Percentiles rank a stretch among this genome's conserved stretches.
Conservation (phyloP, 1,140 invertebrate species). For the Ruditapes philippinarum region DNA sequence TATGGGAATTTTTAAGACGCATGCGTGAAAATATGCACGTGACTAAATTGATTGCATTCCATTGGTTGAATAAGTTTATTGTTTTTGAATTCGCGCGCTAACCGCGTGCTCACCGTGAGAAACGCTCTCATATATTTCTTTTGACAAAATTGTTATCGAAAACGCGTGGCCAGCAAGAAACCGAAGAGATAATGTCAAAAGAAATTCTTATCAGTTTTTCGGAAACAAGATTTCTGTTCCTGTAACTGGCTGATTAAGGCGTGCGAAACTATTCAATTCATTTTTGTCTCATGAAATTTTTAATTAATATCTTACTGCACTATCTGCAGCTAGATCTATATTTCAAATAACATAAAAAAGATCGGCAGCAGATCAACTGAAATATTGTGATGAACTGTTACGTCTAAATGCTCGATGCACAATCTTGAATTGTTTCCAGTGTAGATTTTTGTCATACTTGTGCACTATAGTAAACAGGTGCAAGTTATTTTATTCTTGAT, state of each 20-base stretch:
- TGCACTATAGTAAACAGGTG: too few species aligned
- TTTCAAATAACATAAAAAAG: too few species aligned
- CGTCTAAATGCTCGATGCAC: too few species aligned
- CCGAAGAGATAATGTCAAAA: slow-evolving; percentile 11
- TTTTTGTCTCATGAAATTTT: too few species aligned
- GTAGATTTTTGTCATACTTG: too few species aligned
- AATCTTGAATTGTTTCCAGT: too few species aligned
- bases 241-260: not conserved
- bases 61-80: not conserved
- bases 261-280: too few species aligned
- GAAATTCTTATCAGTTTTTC: not conserved
- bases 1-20: not conserved
- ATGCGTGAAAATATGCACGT: slow-evolving; percentile 15
- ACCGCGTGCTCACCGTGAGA: slow-evolving; percentile 34
- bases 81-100: slow-evolving; percentile 33
- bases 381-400: too few species aligned
- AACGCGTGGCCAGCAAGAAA: slow-evolving; percentile 21
- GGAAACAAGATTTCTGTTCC: not conserved
- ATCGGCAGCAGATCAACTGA: too few species aligned
- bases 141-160: not conserved
- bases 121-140: not conserved
- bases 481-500: too few species aligned
- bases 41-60: not conserved
- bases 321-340: too few species aligned
- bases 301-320: too few species aligned